Percentiles rank a stretch among this genome's conserved stretches.
Conservation (phyloP, 2,888 invertebrate species). For the Aradus depressus region DNA sequence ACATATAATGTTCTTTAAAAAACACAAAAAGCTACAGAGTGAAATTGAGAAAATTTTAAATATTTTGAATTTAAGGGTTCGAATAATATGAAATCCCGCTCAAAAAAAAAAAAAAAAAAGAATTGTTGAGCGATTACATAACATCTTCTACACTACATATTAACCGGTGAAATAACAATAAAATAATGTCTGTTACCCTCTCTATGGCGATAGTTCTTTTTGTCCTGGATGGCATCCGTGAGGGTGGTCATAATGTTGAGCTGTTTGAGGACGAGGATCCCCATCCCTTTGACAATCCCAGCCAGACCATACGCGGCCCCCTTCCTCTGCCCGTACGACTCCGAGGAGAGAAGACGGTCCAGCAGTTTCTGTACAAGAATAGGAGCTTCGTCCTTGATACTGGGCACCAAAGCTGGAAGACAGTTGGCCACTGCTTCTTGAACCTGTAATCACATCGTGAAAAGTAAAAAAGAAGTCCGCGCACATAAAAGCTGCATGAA, state of each 20-base stretch:
- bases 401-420: constrained; percentile 83
- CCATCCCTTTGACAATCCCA: constrained; percentile 91
- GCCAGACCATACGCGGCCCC: constrained; percentile 98
- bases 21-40: not conserved
- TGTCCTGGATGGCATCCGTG: constrained; percentile 89
- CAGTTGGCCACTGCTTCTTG: constrained; percentile 97
- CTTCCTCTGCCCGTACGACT: constrained; percentile 79
- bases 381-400: constrained; percentile 83
- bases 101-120: constrained; percentile 4
- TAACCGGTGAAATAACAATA: no score
- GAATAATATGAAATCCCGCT: not conserved
- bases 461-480: constrained; percentile 13
- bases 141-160: no score
- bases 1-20: no score
- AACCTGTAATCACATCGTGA: constrained; percentile 45
- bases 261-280: constrained; percentile 88
- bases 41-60: not conserved
- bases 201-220: constrained; percentile 86
- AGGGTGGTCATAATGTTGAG: constrained; percentile 90
- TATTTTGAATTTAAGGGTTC: not conserved
- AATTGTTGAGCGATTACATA: no score
- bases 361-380: constrained; percentile 77
- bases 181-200: no score
- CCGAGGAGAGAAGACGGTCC: constrained; percentile 75
- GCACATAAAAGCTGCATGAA: not conserved